These are phyloP conservation scores for Dolichopus griseipennis DNA, from an alignment of 2,888 invertebrate species.

Conservation along the genomic window DNA sequence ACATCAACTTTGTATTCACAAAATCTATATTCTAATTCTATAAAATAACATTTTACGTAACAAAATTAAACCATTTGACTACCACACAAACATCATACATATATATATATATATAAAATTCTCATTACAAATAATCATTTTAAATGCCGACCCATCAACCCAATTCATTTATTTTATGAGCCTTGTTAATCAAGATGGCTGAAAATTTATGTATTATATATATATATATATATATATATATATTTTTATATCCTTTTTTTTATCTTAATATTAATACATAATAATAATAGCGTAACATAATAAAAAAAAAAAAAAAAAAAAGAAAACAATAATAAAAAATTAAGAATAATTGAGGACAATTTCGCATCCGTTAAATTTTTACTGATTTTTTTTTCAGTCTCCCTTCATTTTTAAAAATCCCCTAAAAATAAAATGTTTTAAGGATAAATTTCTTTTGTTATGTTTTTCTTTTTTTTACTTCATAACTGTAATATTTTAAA, in stretches of 20 bases:
- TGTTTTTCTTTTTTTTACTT: neutral
- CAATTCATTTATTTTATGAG: conserved; percentile 24
- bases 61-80: neutral
- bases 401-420: neutral
- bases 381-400: neutral
- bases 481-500: neutral
- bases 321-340: neutral
- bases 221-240: too few relatives aligned
- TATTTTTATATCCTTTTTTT: conserved; percentile 13
- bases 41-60: too few relatives aligned
- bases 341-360: neutral
- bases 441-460: neutral
- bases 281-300: neutral
- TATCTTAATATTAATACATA: neutral
- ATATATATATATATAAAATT: neutral
- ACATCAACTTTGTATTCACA: too few relatives aligned
- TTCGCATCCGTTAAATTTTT: conserved; percentile 17
- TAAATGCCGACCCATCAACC: conserved; percentile 14
- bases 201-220: conserved; percentile 16
- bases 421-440: too few relatives aligned
- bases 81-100: neutral
- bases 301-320: neutral
- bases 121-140: neutral
- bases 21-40: too few relatives aligned
- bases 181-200: conserved; percentile 23